Conservation (phyloP, 2,113 vertebrate genomes). For the Actinemys pallida region DNA sequence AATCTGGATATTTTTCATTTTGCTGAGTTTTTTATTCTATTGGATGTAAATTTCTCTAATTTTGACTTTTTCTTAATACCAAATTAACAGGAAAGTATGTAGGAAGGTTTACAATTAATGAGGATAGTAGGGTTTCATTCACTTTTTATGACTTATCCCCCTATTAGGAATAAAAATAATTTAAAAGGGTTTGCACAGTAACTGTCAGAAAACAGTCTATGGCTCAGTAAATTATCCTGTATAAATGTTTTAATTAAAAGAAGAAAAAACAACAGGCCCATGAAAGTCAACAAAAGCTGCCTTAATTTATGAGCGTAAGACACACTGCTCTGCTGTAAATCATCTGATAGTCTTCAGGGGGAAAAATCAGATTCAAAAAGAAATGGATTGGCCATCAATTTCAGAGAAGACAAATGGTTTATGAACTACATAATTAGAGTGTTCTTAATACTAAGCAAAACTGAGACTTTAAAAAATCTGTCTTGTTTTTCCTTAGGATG, state of each 20-base stretch:
- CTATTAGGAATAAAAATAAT: not conserved
- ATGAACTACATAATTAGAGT: not conserved
- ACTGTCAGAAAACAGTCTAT: not conserved
- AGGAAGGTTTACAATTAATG: not conserved
- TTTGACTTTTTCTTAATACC: not conserved
- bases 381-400: not conserved
- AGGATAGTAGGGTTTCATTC: accelerated
- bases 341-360: not conserved
- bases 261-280: not conserved
- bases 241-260: not conserved
- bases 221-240: not conserved
- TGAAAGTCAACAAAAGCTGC: not conserved
- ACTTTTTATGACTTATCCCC: not conserved
- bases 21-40: not conserved
- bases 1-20: not conserved
- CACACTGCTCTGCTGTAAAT: not conserved
- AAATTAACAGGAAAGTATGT: not conserved
- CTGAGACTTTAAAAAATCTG: not conserved
- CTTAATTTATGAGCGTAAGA: not conserved
- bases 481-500: not conserved
- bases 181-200: not conserved
- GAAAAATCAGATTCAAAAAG: not conserved
- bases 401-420: not conserved
- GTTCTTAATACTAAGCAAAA: not conserved
- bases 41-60: not conserved